Conservation (phyloP, 2,113 vertebrate species). For the Pelecanus crispus region DNA sequence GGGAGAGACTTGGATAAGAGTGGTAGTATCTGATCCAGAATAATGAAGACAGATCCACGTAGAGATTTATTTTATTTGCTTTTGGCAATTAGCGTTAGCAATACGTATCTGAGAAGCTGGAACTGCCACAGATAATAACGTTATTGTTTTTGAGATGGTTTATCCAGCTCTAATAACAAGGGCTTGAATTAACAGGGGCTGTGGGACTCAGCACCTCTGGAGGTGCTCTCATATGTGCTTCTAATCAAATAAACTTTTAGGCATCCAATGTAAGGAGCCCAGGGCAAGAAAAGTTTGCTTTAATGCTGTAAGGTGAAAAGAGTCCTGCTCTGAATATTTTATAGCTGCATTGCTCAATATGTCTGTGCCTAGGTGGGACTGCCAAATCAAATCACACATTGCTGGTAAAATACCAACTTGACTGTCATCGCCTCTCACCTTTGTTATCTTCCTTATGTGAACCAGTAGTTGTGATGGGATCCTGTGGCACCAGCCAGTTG, state of each 20-base stretch:
- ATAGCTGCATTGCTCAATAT: background rate
- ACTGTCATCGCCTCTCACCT: background rate
- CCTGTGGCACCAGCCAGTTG: background rate
- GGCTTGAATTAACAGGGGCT: background rate
- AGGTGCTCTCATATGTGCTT: background rate
- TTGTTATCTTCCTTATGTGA: background rate
- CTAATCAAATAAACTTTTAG: background rate
- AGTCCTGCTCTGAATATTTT: background rate
- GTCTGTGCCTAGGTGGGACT: background rate
- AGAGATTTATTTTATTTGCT: constrained; percentile 38
- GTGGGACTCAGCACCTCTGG: background rate
- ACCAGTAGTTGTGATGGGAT: background rate
- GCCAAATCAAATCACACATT: background rate
- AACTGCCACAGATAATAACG: background rate
- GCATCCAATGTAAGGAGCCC: background rate
- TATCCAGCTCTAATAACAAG: background rate
- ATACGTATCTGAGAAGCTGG: background rate
- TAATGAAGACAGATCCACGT: background rate
- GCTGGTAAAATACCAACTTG: background rate
- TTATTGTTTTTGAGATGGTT: background rate
- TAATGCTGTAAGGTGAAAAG: background rate
- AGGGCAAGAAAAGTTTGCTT: background rate
- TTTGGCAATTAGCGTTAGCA: constrained; percentile 27
- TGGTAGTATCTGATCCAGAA: constrained; percentile 5
- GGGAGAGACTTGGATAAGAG: constrained; percentile 26